These are phyloP conservation scores for Entelurus aequoreus DNA, from an alignment of 2,113 vertebrate species.

Conservation along the genomic window DNA sequence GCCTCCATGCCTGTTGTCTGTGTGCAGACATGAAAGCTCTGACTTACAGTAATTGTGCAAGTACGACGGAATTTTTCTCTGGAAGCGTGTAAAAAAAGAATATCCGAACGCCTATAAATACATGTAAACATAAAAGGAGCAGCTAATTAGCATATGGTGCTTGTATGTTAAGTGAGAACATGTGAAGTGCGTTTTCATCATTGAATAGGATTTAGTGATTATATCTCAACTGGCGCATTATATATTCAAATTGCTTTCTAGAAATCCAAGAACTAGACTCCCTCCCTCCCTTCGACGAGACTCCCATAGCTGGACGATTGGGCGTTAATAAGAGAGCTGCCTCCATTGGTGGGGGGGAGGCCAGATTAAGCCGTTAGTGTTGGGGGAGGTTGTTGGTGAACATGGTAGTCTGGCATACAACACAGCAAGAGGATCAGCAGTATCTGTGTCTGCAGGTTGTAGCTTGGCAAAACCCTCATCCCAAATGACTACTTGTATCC, in stretches of 20 bases:
- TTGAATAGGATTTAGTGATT: conserved; percentile 64
- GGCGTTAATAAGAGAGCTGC: conserved; percentile 72
- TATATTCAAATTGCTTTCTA: conserved; percentile 72
- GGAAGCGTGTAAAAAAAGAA: neutral
- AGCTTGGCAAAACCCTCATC: conserved; percentile 13
- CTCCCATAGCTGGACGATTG: conserved; percentile 58
- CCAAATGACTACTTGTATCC: conserved; percentile 8
- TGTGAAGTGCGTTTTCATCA: conserved; percentile 64
- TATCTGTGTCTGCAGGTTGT: conserved; percentile 33
- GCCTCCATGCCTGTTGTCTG: conserved; percentile 62
- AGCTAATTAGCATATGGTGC: too few species aligned
- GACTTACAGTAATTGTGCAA: conserved; percentile 31
- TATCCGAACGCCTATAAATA: conserved; percentile 19
- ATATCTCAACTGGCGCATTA: conserved; percentile 65
- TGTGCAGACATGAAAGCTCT: conserved; percentile 61
- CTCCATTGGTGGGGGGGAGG: conserved; percentile 58
- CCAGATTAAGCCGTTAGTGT: conserved; percentile 69
- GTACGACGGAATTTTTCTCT: conserved; percentile 26
- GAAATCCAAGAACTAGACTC: conserved; percentile 46
- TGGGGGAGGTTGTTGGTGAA: conserved; percentile 61
- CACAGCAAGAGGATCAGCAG: conserved; percentile 30
- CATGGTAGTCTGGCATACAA: conserved; percentile 51
- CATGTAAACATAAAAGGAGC: conserved; percentile 19
- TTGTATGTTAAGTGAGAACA: conserved; percentile 48
- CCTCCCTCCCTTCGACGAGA: conserved; percentile 56